Percentiles rank a stretch among this genome's conserved stretches.
Evolutionary conservation across 2,113 vertebrate species (phyloP).

Genomic region (Apodemus sylvaticus): DNA sequence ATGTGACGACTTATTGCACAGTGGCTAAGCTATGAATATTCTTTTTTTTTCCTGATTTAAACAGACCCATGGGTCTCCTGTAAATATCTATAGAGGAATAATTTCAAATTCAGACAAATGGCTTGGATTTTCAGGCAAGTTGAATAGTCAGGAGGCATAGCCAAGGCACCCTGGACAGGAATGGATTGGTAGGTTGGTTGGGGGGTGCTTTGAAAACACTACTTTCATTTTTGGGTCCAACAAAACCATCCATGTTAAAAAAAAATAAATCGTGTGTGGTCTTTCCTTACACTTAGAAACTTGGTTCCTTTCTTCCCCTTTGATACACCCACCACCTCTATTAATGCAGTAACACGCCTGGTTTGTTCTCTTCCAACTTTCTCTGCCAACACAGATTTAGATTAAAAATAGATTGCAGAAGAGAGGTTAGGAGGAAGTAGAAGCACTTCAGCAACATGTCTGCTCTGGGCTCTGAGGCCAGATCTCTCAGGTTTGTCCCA

Average conservation of each 20-base stretch:
- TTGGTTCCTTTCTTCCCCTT: neutral
- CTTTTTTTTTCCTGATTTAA: neutral
- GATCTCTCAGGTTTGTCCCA: slow-evolving; percentile 3
- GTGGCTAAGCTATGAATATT: slow-evolving; percentile 37
- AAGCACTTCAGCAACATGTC: neutral
- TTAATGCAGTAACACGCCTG: neutral
- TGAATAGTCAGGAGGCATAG: neutral
- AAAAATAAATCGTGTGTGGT: neutral
- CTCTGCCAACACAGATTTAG: neutral
- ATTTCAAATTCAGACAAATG: slow-evolving; percentile 60
- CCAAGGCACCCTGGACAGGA: neutral
- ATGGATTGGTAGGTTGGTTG: neutral
- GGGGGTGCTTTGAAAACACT: neutral
- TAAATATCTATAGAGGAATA: slow-evolving; percentile 25
- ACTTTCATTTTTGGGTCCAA: neutral
- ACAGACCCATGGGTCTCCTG: slow-evolving; percentile 2
- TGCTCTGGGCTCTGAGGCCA: neutral
- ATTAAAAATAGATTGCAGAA: slow-evolving; percentile 29
- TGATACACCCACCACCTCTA: neutral
- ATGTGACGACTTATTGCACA: slow-evolving; percentile 60
- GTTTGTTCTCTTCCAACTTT: slow-evolving; percentile 13
- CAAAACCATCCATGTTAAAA: neutral
- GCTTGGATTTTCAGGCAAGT: neutral
- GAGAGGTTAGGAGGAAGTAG: neutral
- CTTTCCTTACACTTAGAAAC: slow-evolving; percentile 3